Evolutionary conservation across 2,113 vertebrate genomes (phyloP).

Genomic region (Galbula dea): DNA sequence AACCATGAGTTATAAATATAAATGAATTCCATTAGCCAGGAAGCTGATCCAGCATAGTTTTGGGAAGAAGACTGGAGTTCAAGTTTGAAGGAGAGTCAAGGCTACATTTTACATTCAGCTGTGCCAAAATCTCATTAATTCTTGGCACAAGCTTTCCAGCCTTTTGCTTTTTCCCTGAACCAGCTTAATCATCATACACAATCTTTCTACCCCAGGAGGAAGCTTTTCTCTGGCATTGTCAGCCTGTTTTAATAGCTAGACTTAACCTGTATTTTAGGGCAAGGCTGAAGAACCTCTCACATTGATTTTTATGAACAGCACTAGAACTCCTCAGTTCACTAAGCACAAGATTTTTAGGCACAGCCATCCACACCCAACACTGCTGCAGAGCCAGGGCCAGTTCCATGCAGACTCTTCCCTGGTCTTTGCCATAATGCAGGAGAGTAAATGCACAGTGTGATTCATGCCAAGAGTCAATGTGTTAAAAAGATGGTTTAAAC

Average conservation of each 20-base stretch:
- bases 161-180: conserved; percentile 2
- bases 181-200: neutral
- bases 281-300: conserved; percentile 1
- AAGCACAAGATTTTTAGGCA: neutral
- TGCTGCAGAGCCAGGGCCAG: neutral
- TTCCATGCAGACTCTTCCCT: neutral
- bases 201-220: neutral
- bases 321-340: neutral
- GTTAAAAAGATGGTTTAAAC: conserved; percentile 27
- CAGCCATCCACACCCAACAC: neutral
- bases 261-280: neutral
- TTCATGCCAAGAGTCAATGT: neutral
- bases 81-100: neutral
- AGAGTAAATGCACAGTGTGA: neutral
- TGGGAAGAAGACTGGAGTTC: neutral
- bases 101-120: neutral
- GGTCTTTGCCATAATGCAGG: neutral
- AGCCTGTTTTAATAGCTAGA: neutral
- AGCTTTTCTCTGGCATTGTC: neutral
- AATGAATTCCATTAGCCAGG: neutral
- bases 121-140: conserved; percentile 44
- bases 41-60: neutral
- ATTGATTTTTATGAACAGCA: neutral
- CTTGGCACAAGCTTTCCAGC: neutral
- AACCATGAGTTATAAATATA: no score